Percentiles rank a stretch among this genome's conserved stretches.
phyloP scores from a whole-genome alignment of 2,113 vertebrate genomes.

The Callithrix jacchus region DNA sequence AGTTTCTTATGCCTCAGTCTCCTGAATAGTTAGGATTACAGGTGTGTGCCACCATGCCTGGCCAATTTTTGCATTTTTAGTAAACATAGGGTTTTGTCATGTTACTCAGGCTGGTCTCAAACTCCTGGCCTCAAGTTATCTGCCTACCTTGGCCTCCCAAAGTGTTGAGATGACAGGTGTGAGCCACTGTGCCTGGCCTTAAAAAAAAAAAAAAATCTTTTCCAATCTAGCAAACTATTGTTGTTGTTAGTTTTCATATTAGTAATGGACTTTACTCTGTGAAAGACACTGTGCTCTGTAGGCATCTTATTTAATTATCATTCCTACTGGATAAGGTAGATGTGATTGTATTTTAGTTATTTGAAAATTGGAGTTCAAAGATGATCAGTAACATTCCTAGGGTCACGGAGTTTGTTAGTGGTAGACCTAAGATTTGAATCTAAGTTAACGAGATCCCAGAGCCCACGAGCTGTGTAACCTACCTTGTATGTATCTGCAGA shows the following conservation, averaged over 20 bases:
- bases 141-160: too few species aligned
- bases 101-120: too few species aligned
- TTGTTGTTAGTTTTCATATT: constrained; percentile 33
- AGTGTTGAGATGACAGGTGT: too few species aligned
- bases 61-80: too few species aligned
- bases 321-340: not conserved
- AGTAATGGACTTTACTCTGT: not conserved
- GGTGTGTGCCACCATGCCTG: too few species aligned
- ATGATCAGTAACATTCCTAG: not conserved
- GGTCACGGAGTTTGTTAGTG: not conserved
- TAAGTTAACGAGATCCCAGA: not conserved
- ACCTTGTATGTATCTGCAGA: not conserved
- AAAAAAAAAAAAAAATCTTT: not conserved
- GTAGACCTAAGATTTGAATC: not conserved
- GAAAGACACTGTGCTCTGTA: not conserved
- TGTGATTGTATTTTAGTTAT: not conserved
- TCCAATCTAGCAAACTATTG: not conserved
- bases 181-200: too few species aligned
- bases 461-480: not conserved
- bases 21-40: too few species aligned
- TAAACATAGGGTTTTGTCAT: too few species aligned
- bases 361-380: not conserved
- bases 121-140: too few species aligned
- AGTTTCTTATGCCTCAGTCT: too few species aligned
- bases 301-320: not conserved